phyloP scores from a whole-genome alignment of 2,797 vertebrate species.

The Crenichthys baileyi region DNA sequence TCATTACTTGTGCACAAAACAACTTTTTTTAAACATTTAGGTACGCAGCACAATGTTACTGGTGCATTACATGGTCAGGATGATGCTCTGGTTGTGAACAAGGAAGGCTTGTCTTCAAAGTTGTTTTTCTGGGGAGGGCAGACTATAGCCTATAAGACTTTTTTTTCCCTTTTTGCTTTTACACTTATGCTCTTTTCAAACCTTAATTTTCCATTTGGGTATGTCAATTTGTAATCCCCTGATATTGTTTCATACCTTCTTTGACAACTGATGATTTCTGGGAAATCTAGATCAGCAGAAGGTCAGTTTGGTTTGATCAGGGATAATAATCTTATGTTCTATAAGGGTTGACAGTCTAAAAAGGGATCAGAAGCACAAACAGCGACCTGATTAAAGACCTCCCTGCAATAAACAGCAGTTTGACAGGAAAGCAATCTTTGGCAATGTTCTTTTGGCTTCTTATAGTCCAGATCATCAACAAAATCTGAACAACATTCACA shows the following conservation, averaged over 20 bases:
- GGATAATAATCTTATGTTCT: not conserved
- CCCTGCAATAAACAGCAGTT: not conserved
- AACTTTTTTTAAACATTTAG: not conserved
- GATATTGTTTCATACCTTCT: not conserved
- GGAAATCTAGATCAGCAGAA: not conserved
- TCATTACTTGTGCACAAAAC: not conserved
- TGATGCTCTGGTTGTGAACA: not conserved
- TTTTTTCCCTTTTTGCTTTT: not conserved
- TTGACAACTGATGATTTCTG: not conserved
- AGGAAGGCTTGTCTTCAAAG: not conserved
- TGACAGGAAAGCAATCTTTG: not conserved
- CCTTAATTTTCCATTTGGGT: not conserved
- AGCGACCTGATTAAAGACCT: not conserved
- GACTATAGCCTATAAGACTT: not conserved
- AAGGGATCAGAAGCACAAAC: not conserved
- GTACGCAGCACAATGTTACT: not conserved
- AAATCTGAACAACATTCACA: constrained; percentile 2
- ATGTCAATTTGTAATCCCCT: not conserved
- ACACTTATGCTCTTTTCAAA: not conserved
- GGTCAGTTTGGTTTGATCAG: not conserved
- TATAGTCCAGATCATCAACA: not conserved
- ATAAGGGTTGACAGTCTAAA: not conserved
- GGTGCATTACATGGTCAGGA: not conserved
- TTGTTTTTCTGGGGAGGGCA: not conserved
- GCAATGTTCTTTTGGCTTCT: not conserved